Base-by-base conservation (phyloP, 2,113 vertebrate genomes). In the Salvelinus sp. region DNA sequence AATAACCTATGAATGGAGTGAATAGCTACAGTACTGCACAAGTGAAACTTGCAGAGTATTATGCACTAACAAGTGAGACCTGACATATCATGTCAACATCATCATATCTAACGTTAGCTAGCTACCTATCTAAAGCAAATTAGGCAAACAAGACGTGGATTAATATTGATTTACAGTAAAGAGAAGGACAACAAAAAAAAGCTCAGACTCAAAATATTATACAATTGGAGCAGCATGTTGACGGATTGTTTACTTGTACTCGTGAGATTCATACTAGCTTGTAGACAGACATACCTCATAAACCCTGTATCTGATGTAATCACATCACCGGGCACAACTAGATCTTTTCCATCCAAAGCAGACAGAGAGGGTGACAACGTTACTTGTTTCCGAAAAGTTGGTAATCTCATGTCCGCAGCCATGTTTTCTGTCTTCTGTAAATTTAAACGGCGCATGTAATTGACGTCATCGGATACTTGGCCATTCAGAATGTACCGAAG, bases 291-390 rank as follows among this genome's bases (percentile, higher is more conserved):
- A 9, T 70, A 99, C 97, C 97, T 95, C 97, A 99, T 99, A 79
- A 98, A 98, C 6, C 96, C 96, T 0, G 95, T 95, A 87, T 98
- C 97, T 30, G 95, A 94, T 30, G 97, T 98, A 87, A 99, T 98
- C 0, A 95, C 95, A 92, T 99, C 97, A 1, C 97, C 97, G 0
- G 97, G 97, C 0, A 95, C 95, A 20, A 99, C 97, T 72, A 98
- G 72, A 74, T 96, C 95, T 75, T 94, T 96, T 60, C 79, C 75
- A 64, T 86, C 79, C 79, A 85, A 9, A 81, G 89, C 79, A 72
- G 30, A 71, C 0, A 79, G n/a, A 1, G 54, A 76, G 70, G 79
- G 60, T 1, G 57, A 58, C 3, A 85, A 1, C 6, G 85, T 87
- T 20, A 92, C 70, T 0, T 80, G 70, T 25, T 92, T 94, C 0